These are phyloP conservation scores for Damaliscus lunatus DNA, from an alignment of 2,113 vertebrate species.

Conservation along the genomic window DNA sequence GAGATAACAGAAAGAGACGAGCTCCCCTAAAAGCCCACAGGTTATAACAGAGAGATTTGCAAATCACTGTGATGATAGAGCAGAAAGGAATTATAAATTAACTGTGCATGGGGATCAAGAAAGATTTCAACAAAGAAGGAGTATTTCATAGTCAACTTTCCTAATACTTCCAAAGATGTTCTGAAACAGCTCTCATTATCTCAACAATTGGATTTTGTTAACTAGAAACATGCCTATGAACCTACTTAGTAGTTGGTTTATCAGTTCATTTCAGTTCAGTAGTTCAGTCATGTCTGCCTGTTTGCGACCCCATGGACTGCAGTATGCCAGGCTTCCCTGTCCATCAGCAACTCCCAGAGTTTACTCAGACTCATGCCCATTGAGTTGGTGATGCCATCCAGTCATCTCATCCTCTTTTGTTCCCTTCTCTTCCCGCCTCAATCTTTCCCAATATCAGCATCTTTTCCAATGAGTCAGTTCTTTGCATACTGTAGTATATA, in stretches of 20 bases:
- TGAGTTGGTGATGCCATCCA: background rate
- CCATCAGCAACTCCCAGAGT: background rate
- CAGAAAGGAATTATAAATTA: background rate
- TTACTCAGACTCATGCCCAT: background rate
- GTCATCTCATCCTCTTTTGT: background rate
- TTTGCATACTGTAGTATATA: background rate
- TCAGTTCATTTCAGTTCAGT: background rate
- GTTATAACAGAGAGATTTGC: background rate
- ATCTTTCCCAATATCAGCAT: background rate
- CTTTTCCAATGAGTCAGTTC: background rate
- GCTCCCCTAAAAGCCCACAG: background rate
- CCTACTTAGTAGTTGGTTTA: background rate
- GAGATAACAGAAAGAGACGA: background rate
- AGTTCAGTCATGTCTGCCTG: background rate
- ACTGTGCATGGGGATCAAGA: background rate
- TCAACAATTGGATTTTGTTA: background rate
- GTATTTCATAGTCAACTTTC: background rate
- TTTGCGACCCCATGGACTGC: accelerated
- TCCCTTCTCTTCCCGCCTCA: background rate
- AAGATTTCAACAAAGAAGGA: background rate
- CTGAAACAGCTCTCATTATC: background rate
- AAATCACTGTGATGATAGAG: background rate
- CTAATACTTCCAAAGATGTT: background rate
- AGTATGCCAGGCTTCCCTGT: background rate
- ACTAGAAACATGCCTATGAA: background rate